Evolutionary conservation across 2,888 invertebrate genomes (phyloP).

Genomic region (Lepidonotus clava): DNA sequence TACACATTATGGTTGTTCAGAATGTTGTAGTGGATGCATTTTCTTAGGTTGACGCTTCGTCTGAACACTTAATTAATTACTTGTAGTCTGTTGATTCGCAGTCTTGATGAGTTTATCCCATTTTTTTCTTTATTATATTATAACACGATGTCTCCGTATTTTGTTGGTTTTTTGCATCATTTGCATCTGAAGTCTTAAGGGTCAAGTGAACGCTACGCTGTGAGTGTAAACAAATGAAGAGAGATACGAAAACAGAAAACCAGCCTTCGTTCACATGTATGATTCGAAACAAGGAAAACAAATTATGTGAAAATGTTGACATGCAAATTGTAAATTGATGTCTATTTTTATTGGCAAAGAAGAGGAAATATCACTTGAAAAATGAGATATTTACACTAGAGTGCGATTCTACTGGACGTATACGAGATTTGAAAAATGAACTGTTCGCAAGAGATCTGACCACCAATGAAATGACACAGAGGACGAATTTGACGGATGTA

Average conservation of each 20-base stretch:
- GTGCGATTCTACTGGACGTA: slow-evolving; percentile 2
- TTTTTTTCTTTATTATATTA: background rate
- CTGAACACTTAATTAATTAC: slow-evolving; percentile 5
- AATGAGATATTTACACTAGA: slow-evolving; percentile 13
- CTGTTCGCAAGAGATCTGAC: background rate
- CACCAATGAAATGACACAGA: background rate
- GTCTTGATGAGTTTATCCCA: background rate
- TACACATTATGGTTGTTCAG: background rate
- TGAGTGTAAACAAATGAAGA: background rate
- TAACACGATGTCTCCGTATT: background rate
- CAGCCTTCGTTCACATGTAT: background rate
- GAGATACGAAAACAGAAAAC: background rate
- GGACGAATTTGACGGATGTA: background rate
- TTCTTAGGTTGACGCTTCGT: background rate
- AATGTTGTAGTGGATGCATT: background rate
- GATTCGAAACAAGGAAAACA: background rate
- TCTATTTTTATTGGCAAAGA: slow-evolving; percentile 41
- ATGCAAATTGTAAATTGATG: slow-evolving; percentile 14
- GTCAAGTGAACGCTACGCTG: background rate
- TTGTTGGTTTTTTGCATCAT: background rate
- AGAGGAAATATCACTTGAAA: slow-evolving; percentile 33
- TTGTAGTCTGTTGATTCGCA: slow-evolving; percentile 11
- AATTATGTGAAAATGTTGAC: slow-evolving; percentile 27
- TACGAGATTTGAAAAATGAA: slow-evolving; percentile 13
- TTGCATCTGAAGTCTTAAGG: background rate